Base-by-base conservation (phyloP, 2,113 vertebrate genomes). In the Heterochromis multidens region DNA sequence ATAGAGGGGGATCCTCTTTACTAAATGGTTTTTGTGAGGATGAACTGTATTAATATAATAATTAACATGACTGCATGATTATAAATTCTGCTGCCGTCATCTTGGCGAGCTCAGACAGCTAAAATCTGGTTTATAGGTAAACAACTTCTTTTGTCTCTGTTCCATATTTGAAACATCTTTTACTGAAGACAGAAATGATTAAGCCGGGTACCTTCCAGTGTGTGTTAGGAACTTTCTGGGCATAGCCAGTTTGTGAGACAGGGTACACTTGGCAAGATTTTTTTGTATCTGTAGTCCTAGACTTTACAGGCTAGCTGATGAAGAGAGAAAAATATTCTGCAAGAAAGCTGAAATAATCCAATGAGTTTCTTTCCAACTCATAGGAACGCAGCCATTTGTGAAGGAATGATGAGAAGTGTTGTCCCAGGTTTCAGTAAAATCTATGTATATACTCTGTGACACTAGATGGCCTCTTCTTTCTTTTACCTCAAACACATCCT, bases 111-210 rank as follows among this genome's bases (percentile, higher is more conserved):
- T 82, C 59, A 77, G 87, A 88, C 87, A 29, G 84, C 84, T 76
- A 80, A 78, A 77, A 19, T 65, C 63, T 81, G 76, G 40, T 80
- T 49, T 2, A 56, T n/a, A 7, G 67, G 81, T n/a, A 81, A 77
- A 33, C 79, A n/a, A 25, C 13, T 27, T 21, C 43, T 76, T 83
- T 87, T 77, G 33, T 84, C 77, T 78, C 62, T 57, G 81, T 27
- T 7, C 61, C 81, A 61, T 89, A 81, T 78, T 31, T 87, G 84
- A 92, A 79, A 83, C 33, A 33, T 86, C 56, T 83, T 74, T 82
- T 31, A 70, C 16, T 81, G 40, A 87, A 86, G 46, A 35, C 74
- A 25, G 54, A 82, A 82, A 78, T 17, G 54, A 80, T 80, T 72
- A 81, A 82, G 13, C 61, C 14, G 4, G 5, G 13, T 57, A 5